phyloP scores from a whole-genome alignment of 2,113 vertebrate species.

The Chunga burmeisteri region DNA sequence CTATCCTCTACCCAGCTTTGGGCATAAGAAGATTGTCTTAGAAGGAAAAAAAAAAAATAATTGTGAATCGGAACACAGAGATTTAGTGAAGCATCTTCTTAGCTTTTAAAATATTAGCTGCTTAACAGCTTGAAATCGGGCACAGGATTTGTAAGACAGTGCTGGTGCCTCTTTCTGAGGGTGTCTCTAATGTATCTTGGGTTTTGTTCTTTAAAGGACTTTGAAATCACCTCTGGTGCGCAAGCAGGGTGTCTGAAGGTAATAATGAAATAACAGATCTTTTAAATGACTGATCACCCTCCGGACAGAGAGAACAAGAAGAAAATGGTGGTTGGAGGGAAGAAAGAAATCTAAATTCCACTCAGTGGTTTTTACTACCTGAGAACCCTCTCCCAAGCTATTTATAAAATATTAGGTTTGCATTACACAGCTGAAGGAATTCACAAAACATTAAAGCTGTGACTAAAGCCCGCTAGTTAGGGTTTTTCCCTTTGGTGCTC shows the following conservation, averaged over 20 bases:
- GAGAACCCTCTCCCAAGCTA: background rate
- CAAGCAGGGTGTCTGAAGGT: background rate
- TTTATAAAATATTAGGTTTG: conserved; percentile 30
- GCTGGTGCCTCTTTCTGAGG: background rate
- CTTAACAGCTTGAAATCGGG: background rate
- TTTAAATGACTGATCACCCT: background rate
- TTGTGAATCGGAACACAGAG: background rate
- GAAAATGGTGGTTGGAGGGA: background rate
- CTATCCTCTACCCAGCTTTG: background rate
- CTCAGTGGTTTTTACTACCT: background rate
- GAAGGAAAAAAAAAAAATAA: background rate
- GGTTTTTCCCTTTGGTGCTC: conserved; percentile 16
- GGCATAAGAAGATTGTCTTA: background rate
- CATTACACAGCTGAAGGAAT: conserved; percentile 34
- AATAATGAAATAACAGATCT: background rate
- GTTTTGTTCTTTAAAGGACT: background rate
- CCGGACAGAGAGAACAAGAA: background rate
- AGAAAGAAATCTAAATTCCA: background rate
- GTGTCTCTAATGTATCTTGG: background rate
- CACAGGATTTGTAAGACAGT: background rate
- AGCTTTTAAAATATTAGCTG: background rate
- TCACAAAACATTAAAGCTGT: background rate
- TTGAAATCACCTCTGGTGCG: background rate
- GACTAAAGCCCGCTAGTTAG: background rate
- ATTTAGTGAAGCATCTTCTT: background rate